These are phyloP conservation scores for Pseudomugil tenellus DNA, from an alignment of 2,797 vertebrate species.

Conservation along the genomic window DNA sequence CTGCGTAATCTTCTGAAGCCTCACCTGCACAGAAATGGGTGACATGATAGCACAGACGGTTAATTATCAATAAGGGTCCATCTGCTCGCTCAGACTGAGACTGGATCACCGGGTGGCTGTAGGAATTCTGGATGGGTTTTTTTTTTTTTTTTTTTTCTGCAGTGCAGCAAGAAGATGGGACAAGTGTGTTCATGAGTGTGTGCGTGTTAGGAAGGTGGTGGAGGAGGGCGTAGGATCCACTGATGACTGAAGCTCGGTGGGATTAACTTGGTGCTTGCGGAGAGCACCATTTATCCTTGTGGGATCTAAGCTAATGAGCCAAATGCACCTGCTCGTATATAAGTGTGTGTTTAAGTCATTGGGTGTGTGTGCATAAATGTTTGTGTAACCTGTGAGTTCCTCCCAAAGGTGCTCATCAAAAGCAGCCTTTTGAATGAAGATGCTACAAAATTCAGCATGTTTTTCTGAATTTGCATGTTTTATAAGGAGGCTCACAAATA, in stretches of 20 bases:
- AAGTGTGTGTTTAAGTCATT: slow-evolving; percentile 25
- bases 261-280: slow-evolving; percentile 60
- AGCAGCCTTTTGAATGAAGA: neutral
- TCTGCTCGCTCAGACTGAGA: slow-evolving; percentile 61
- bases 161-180: slow-evolving; percentile 11
- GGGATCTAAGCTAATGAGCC: slow-evolving; percentile 71
- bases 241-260: slow-evolving; percentile 49
- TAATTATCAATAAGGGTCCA: slow-evolving; percentile 73
- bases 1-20: slow-evolving; percentile 13
- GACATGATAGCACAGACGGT: slow-evolving; percentile 57
- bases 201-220: neutral
- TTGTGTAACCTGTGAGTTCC: slow-evolving; percentile 1
- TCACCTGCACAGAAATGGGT: slow-evolving; percentile 44
- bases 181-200: slow-evolving; percentile 9
- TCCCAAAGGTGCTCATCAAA: neutral
- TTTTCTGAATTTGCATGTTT: neutral
- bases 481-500: neutral
- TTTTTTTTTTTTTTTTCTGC: too few species aligned
- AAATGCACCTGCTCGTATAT: neutral
- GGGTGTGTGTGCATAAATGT: neutral
- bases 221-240: slow-evolving; percentile 20
- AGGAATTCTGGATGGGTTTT: slow-evolving; percentile 44
- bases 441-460: neutral
- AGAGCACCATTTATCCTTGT: slow-evolving; percentile 65
- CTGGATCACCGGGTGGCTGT: slow-evolving; percentile 58